phyloP scores from a whole-genome alignment of 1,140 invertebrate genomes.

The Apis cerana region DNA sequence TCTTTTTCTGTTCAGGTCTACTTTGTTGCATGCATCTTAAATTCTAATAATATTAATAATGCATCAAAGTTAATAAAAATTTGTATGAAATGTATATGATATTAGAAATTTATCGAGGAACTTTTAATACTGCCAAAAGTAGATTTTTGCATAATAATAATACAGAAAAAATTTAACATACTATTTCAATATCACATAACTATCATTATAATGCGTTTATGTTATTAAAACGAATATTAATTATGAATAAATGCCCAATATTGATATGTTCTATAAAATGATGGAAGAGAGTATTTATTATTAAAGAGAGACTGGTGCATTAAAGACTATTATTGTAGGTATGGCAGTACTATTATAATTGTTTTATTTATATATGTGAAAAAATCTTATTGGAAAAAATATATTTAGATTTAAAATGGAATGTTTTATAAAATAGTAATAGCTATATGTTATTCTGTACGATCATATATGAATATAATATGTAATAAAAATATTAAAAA shows the following conservation, averaged over 20 bases:
- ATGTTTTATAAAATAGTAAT: constrained; percentile 24
- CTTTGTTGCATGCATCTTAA: constrained; percentile 33
- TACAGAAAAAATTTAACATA: constrained; percentile 36
- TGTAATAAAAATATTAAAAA: neutral
- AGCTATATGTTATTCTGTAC: neutral
- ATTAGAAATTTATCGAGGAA: constrained; percentile 13
- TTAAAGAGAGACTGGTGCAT: constrained; percentile 37
- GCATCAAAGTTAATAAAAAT: constrained; percentile 22
- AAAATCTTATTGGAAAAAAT: neutral
- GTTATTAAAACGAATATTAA: constrained; percentile 33
- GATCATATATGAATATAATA: neutral
- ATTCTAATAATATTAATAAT: constrained; percentile 29
- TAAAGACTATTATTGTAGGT: constrained; percentile 20
- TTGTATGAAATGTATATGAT: constrained; percentile 29
- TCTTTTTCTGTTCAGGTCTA: constrained; percentile 32
- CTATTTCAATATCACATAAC: constrained; percentile 36
- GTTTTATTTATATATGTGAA: neutral
- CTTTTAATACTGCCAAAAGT: constrained; percentile 23
- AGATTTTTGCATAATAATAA: constrained; percentile 4
- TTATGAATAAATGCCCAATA: constrained; percentile 71
- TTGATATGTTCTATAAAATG: constrained; percentile 72
- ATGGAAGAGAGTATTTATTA: constrained; percentile 51
- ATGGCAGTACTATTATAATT: constrained; percentile 12
- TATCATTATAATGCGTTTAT: constrained; percentile 52
- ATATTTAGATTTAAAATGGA: constrained; percentile 35